phyloP scores from a whole-genome alignment of 2,797 vertebrate species.

The Vireo griseus region DNA sequence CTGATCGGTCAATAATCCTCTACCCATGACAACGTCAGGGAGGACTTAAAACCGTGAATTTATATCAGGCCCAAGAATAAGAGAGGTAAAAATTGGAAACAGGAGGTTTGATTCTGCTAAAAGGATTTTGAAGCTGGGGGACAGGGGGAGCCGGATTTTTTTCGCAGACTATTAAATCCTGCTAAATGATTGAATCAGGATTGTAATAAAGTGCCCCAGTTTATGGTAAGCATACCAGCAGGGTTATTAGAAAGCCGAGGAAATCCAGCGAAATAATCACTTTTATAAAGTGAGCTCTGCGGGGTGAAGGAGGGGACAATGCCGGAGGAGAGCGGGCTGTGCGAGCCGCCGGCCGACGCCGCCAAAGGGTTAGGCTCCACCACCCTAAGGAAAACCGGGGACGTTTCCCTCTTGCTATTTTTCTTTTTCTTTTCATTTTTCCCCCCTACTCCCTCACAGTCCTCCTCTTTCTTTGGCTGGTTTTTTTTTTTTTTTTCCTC shows the following conservation, averaged over 20 bases:
- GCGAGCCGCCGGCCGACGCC: not conserved
- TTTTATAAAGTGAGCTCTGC: slow-evolving; percentile 51
- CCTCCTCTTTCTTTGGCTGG: too few species aligned
- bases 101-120: slow-evolving; percentile 26
- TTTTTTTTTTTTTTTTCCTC: too few species aligned
- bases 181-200: slow-evolving; percentile 63
- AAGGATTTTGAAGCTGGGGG: slow-evolving; percentile 1
- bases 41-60: not conserved
- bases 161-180: slow-evolving; percentile 63
- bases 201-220: slow-evolving; percentile 29
- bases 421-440: accelerated
- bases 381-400: not conserved
- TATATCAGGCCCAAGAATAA: slow-evolving; percentile 12
- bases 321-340: not conserved
- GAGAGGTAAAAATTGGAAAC: slow-evolving; percentile 52
- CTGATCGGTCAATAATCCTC: not conserved
- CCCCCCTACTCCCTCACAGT: accelerated
- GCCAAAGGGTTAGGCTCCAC: not conserved
- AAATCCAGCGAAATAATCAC: slow-evolving; percentile 66
- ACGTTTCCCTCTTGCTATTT: not conserved
- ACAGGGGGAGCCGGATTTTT: not conserved
- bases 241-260: slow-evolving; percentile 55
- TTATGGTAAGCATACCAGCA: slow-evolving; percentile 38
- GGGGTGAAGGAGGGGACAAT: slow-evolving; percentile 61
- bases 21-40: not conserved